phyloP scores from a whole-genome alignment of 2,797 vertebrate species.

The Microtus agrestis region DNA sequence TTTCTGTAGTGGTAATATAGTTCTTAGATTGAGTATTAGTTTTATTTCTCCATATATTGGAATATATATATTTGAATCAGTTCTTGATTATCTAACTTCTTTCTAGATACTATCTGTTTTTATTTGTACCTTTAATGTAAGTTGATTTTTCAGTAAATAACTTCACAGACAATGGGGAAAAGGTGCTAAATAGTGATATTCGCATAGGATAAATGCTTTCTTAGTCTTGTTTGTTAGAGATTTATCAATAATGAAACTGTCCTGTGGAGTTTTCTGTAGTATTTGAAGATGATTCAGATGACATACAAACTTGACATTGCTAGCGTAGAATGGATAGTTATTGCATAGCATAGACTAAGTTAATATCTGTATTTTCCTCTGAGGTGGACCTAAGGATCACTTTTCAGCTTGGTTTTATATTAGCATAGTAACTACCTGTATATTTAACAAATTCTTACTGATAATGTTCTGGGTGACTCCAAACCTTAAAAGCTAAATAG shows the following conservation, averaged over 20 bases:
- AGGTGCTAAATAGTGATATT: not conserved
- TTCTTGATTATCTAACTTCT: slow-evolving; percentile 37
- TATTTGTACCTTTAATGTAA: slow-evolving; percentile 54
- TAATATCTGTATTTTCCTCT: slow-evolving; percentile 8
- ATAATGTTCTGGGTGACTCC: too few species aligned
- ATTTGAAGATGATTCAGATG: slow-evolving; percentile 15
- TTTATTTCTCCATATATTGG: not conserved
- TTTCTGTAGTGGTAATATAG: not conserved
- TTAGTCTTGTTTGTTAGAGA: slow-evolving; percentile 12
- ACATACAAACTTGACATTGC: not conserved
- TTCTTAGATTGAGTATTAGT: slow-evolving; percentile 2
- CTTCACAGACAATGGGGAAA: slow-evolving; percentile 13
- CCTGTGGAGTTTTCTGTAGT: not conserved
- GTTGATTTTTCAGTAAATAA: slow-evolving; percentile 31
- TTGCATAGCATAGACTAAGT: not conserved
- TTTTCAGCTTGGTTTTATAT: not conserved
- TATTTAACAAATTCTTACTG: not conserved
- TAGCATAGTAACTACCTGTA: not conserved
- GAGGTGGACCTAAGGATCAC: not conserved
- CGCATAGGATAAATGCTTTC: slow-evolving; percentile 23
- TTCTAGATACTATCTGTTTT: slow-evolving; percentile 28
- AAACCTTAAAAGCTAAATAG: not conserved
- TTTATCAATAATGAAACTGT: not conserved
- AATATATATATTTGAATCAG: not conserved
- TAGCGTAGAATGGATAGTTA: slow-evolving; percentile 14